A percentile compares a stretch with the other conserved stretches of the same genome.
These are phyloP conservation scores for Chloroceryle amazona DNA, from an alignment of 2,797 vertebrate genomes.

Conservation along the genomic window DNA sequence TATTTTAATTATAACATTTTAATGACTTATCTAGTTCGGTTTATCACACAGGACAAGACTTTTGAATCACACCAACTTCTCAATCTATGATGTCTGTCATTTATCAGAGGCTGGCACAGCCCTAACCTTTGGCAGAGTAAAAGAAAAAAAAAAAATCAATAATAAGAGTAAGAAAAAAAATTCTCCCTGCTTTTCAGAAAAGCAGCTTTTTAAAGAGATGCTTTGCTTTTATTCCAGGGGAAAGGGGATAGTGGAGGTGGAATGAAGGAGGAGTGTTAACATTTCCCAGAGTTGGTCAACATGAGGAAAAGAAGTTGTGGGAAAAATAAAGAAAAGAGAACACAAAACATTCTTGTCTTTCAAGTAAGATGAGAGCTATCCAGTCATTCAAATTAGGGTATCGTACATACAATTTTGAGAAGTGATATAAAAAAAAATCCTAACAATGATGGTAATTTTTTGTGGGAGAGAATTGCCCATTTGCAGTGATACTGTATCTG, in stretches of 20 bases:
- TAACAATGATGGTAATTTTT: not conserved
- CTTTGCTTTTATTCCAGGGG: not conserved
- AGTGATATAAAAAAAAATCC: not conserved
- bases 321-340: not conserved
- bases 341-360: not conserved
- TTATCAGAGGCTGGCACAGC: not conserved
- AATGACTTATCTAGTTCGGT: not conserved
- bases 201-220: not conserved
- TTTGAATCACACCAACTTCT: not conserved
- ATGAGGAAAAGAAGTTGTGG: not conserved
- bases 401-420: not conserved
- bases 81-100: not conserved
- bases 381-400: not conserved
- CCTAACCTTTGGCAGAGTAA: not conserved
- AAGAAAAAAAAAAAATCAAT: not conserved
- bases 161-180: not conserved
- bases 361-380: not conserved
- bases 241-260: fast-evolving
- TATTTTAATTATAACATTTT: not conserved
- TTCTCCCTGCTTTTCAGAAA: not conserved
- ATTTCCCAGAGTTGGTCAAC: not conserved
- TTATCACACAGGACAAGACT: not conserved
- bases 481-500: not conserved
- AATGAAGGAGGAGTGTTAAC: not conserved
- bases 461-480: not conserved